Conservation (phyloP, 2,888 invertebrate species). For the Heliconius cydno region DNA sequence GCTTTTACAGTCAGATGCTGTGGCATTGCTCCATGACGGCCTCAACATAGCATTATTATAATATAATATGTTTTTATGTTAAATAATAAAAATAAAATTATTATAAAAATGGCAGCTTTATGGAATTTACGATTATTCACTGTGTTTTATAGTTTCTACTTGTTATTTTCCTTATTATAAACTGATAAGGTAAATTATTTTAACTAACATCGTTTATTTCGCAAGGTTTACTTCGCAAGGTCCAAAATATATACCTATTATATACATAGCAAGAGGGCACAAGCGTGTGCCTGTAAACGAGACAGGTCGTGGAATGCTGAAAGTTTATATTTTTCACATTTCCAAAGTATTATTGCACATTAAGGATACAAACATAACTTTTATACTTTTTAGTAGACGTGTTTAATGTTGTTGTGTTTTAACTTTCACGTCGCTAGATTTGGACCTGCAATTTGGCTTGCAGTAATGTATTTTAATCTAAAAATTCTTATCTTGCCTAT, state of each 20-base stretch:
- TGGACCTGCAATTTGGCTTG: too few species aligned
- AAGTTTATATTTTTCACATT: too few species aligned
- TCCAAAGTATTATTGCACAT: too few species aligned
- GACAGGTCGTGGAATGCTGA: neutral
- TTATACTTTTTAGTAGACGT: too few species aligned
- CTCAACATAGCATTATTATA: too few species aligned
- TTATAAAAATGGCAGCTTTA: neutral
- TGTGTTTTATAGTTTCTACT: neutral
- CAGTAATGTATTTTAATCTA: too few species aligned
- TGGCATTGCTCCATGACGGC: neutral
- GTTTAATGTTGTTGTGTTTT: too few species aligned
- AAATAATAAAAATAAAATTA: neutral
- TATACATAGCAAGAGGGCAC: neutral
- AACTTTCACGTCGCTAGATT: too few species aligned
- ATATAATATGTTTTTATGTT: neutral
- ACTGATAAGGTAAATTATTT: neutral
- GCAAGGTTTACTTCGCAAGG: neutral
- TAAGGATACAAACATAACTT: too few species aligned
- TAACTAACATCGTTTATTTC: neutral
- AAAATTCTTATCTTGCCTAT: too few species aligned
- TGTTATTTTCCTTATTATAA: slow-evolving; percentile 1
- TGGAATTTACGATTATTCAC: neutral
- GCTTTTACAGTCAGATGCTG: neutral
- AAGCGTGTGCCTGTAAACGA: neutral
- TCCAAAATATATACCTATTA: neutral